Conservation (phyloP, 2,888 invertebrate genomes). For the Xanthorhoe designata region DNA sequence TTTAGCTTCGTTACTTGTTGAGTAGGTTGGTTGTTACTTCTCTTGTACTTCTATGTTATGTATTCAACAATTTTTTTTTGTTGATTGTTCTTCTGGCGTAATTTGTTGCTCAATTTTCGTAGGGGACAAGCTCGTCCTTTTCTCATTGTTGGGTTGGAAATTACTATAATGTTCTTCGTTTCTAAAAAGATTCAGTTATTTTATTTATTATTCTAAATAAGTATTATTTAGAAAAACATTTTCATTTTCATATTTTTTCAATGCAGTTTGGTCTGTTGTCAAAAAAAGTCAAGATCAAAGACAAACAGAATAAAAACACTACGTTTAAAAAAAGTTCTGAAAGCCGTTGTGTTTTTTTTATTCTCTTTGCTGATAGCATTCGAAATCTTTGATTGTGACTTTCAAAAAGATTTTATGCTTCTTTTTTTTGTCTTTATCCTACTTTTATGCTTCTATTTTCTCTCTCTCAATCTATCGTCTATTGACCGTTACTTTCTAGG, state of each 20-base stretch:
- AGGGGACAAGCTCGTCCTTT: background rate
- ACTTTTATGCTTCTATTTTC: too few relatives aligned
- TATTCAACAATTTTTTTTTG: background rate
- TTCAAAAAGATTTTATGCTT: too few relatives aligned
- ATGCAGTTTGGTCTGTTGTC: background rate
- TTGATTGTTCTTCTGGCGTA: background rate
- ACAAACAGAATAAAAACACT: too few relatives aligned
- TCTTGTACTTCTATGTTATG: background rate
- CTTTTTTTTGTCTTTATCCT: too few relatives aligned
- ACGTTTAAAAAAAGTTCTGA: too few relatives aligned
- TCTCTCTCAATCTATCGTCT: too few relatives aligned
- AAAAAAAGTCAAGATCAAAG: background rate
- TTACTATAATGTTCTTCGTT: background rate
- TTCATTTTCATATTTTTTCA: background rate
- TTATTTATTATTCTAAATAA: background rate
- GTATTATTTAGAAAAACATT: background rate
- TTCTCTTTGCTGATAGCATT: too few relatives aligned
- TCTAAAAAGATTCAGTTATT: too few relatives aligned
- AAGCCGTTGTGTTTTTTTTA: too few relatives aligned
- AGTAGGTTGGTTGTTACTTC: background rate
- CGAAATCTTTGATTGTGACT: too few relatives aligned
- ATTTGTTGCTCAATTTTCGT: conserved; percentile 13
- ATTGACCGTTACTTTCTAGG: too few relatives aligned
- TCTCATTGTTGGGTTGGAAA: background rate
- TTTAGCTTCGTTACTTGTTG: background rate